Evolutionary conservation across 2,888 invertebrate genomes (phyloP).

Genomic region (Philonicus albiceps): DNA sequence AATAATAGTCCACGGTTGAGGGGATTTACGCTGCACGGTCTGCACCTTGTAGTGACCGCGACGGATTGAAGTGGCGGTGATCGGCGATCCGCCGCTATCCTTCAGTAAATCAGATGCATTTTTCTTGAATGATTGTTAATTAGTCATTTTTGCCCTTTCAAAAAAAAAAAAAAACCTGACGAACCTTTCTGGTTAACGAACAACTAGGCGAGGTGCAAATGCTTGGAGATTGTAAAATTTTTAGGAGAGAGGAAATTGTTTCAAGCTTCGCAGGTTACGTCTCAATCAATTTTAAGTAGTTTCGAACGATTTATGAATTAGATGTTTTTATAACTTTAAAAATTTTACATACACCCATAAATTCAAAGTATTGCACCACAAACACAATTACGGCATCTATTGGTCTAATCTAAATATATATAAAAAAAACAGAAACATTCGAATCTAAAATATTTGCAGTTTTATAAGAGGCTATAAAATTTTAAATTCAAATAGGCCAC

Average conservation of each 20-base stretch:
- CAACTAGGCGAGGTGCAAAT: not conserved
- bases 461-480: too few species aligned
- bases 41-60: not conserved
- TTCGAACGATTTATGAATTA: not conserved
- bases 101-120: constrained; percentile 7
- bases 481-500: too few species aligned
- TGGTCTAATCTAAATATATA: too few species aligned
- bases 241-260: not conserved
- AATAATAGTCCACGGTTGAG: constrained; percentile 37
- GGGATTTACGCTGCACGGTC: constrained; percentile 1
- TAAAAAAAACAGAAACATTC: too few species aligned
- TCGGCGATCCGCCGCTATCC: not conserved
- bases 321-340: too few species aligned
- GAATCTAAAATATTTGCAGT: too few species aligned
- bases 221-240: not conserved
- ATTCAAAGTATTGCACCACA: too few species aligned
- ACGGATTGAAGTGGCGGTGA: not conserved
- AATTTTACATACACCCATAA: not conserved
- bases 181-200: not conserved
- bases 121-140: not conserved
- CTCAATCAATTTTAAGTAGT: not conserved
- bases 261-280: not conserved
- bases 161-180: not conserved
- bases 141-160: not conserved
- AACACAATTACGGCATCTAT: too few species aligned